Percentiles rank a stretch among this genome's conserved stretches.
Evolutionary conservation across 2,113 vertebrate species (phyloP).

Genomic region (Pandion haliaetus): DNA sequence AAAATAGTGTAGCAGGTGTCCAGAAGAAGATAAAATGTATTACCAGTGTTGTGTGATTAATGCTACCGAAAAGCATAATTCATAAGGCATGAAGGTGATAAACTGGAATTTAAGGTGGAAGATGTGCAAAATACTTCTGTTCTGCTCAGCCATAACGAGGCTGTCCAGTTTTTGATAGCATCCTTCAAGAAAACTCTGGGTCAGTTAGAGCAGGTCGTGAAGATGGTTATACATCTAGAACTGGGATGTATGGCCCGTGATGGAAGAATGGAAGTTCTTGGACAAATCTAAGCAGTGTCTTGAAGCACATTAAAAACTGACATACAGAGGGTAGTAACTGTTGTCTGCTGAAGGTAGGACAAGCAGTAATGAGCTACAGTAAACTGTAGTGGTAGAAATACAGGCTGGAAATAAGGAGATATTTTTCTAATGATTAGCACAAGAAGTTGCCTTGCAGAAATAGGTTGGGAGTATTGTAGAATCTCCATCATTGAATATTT

Average conservation of each 20-base stretch:
- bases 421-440: neutral
- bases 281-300: neutral
- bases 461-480: neutral
- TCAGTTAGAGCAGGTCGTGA: neutral
- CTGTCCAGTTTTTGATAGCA: neutral
- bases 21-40: neutral
- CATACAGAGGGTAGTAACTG: neutral
- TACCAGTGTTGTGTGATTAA: neutral
- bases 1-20: neutral
- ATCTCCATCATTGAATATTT: neutral
- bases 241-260: neutral
- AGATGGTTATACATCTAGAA: neutral
- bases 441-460: neutral
- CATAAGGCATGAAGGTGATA: neutral
- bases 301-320: neutral
- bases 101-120: neutral
- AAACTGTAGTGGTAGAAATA: neutral
- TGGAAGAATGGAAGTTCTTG: neutral
- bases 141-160: neutral
- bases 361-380: neutral
- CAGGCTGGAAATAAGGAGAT: neutral
- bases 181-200: neutral
- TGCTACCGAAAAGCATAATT: neutral
- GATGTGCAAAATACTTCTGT: neutral
- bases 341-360: neutral